Evolutionary conservation across 2,113 vertebrate genomes (phyloP).

Genomic region (Ptilorrhoa leucosticta): DNA sequence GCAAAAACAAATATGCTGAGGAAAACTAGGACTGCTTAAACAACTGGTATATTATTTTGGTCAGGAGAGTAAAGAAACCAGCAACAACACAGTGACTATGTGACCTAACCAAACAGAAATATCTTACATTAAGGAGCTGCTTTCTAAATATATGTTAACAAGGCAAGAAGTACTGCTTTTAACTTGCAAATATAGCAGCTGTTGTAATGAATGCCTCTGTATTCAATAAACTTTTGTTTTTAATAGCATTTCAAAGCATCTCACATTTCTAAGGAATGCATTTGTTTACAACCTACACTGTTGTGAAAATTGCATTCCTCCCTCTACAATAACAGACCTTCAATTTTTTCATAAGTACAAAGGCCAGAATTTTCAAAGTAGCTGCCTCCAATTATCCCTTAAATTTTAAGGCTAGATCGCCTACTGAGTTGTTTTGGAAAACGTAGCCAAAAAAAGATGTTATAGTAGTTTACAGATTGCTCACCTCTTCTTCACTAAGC

Average conservation of each 20-base stretch:
- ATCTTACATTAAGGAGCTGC: neutral
- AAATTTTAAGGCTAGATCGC: neutral
- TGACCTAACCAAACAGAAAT: slow-evolving; percentile 8
- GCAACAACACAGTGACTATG: neutral
- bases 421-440: slow-evolving; percentile 2
- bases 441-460: neutral
- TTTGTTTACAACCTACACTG: neutral
- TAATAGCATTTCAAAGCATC: neutral
- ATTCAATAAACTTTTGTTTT: neutral
- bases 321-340: neutral
- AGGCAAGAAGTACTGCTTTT: neutral
- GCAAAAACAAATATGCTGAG: neutral
- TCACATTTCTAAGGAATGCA: neutral
- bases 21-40: slow-evolving; percentile 32
- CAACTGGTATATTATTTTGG: slow-evolving; percentile 12
- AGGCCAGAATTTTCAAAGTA: neutral
- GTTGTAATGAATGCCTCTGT: neutral
- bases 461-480: neutral
- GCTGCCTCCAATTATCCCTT: neutral
- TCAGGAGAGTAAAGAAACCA: slow-evolving; percentile 30
- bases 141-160: neutral
- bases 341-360: neutral
- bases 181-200: neutral
- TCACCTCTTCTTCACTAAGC: neutral
- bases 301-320: neutral